A percentile compares a stretch with the other conserved stretches of the same genome.
Conservation (phyloP, 2,888 invertebrate species). For the Synanthedon vespiformis region DNA sequence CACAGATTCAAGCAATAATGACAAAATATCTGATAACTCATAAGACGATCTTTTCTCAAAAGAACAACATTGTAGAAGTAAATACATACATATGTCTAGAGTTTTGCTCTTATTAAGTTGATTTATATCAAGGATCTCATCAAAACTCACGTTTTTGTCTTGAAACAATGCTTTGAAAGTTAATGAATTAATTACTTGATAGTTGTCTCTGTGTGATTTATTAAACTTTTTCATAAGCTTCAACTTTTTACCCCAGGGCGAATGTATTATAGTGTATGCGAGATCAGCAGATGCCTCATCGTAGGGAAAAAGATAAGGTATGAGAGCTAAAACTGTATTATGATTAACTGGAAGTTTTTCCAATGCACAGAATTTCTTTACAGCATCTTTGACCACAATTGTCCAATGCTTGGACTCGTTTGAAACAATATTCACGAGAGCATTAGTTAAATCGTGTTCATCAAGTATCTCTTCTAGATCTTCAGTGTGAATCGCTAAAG, state of each 20-base stretch:
- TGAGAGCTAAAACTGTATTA: slow-evolving; percentile 67
- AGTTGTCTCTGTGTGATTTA: slow-evolving; percentile 21
- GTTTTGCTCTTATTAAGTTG: slow-evolving; percentile 9
- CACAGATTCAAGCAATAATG: slow-evolving; percentile 51
- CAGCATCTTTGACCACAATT: slow-evolving; percentile 40
- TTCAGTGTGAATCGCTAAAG: slow-evolving; percentile 54
- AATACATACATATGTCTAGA: slow-evolving; percentile 40
- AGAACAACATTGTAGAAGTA: slow-evolving; percentile 55
- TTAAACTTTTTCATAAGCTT: slow-evolving; percentile 26
- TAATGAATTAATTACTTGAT: slow-evolving; percentile 27
- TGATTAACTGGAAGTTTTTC: slow-evolving; percentile 61
- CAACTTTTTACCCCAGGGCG: slow-evolving; percentile 45
- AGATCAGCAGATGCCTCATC: slow-evolving; percentile 32
- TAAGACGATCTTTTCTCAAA: slow-evolving; percentile 40
- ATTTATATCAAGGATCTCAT: slow-evolving; percentile 33
- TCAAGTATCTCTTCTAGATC: slow-evolving; percentile 50
- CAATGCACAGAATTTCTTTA: slow-evolving; percentile 58
- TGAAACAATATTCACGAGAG: slow-evolving; percentile 62
- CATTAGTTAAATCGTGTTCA: slow-evolving; percentile 48
- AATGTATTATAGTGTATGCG: slow-evolving; percentile 40
- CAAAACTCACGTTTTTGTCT: slow-evolving; percentile 26
- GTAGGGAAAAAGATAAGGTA: slow-evolving; percentile 74
- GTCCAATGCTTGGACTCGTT: slow-evolving; percentile 51
- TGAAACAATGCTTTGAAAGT: slow-evolving; percentile 43
- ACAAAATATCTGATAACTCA: slow-evolving; percentile 44